Conservation (phyloP, 2,888 invertebrate genomes). For the Microctonus aethiopoides region DNA sequence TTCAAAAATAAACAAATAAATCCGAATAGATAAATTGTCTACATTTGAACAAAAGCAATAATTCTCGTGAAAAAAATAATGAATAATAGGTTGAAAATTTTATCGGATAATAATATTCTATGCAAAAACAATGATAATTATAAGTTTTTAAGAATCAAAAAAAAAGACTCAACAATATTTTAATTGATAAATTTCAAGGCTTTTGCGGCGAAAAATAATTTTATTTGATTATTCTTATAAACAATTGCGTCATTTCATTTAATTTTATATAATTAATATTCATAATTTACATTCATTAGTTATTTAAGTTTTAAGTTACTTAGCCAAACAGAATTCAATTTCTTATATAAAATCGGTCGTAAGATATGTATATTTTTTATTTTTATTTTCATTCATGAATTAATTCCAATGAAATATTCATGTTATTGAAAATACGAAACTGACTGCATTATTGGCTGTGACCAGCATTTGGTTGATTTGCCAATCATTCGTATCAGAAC, state of each 20-base stretch:
- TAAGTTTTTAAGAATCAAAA: neutral
- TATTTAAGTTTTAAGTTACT: neutral
- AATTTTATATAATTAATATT: neutral
- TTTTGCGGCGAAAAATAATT: too few relatives aligned
- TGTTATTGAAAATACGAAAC: conserved; percentile 8
- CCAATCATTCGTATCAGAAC: conserved; percentile 22
- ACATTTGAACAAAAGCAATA: conserved; percentile 43
- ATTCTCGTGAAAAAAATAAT: conserved; percentile 30
- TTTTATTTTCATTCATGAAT: neutral
- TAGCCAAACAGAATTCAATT: neutral
- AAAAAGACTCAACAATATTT: conserved; percentile 20
- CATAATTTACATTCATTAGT: neutral
- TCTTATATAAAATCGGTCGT: conserved; percentile 8
- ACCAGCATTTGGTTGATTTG: conserved; percentile 26
- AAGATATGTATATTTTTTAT: too few relatives aligned
- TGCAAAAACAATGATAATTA: neutral
- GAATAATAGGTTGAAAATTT: conserved; percentile 64
- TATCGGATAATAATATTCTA: too few relatives aligned
- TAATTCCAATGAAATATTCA: neutral
- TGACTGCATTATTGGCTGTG: conserved; percentile 32
- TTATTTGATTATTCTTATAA: neutral
- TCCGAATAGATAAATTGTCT: conserved; percentile 3
- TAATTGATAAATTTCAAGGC: neutral
- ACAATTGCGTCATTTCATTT: neutral
- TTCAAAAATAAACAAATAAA: neutral